Evolutionary conservation across 2,113 vertebrate species (phyloP).

Genomic region (Procavia capensis): DNA sequence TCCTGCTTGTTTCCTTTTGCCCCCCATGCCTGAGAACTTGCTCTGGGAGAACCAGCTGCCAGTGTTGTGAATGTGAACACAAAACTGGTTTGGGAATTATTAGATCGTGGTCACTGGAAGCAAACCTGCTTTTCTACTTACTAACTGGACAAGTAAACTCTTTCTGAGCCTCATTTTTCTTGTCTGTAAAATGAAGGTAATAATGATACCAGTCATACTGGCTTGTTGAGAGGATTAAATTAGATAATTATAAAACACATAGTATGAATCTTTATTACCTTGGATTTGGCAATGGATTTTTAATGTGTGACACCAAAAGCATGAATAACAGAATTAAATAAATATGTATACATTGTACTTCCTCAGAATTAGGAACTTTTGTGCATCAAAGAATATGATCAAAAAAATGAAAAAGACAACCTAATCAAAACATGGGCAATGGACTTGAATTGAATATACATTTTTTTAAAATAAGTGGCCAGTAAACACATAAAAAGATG

Average conservation of each 20-base stretch:
- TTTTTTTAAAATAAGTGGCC: too few relatives aligned
- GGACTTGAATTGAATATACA: too few relatives aligned
- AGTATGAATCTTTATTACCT: neutral
- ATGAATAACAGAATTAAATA: neutral
- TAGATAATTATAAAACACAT: neutral
- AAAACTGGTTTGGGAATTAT: neutral
- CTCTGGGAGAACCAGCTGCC: neutral
- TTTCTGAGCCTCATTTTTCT: neutral
- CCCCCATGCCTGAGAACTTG: neutral
- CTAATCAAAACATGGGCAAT: neutral
- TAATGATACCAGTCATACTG: neutral
- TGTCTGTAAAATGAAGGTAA: neutral
- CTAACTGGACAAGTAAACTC: neutral
- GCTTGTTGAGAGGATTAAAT: neutral
- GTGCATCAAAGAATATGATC: neutral
- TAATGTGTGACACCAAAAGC: neutral
- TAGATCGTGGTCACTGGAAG: neutral
- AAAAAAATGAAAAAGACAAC: neutral
- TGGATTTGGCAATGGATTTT: neutral
- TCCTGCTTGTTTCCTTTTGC: neutral
- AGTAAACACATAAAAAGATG: too few relatives aligned
- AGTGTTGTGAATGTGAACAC: neutral
- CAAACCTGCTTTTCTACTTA: neutral
- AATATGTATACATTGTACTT: neutral
- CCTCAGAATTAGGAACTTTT: neutral